A percentile compares a stretch with the other conserved stretches of the same genome.
Evolutionary conservation across 2,888 invertebrate species (phyloP).

Genomic region (Latrodectus elegans): DNA sequence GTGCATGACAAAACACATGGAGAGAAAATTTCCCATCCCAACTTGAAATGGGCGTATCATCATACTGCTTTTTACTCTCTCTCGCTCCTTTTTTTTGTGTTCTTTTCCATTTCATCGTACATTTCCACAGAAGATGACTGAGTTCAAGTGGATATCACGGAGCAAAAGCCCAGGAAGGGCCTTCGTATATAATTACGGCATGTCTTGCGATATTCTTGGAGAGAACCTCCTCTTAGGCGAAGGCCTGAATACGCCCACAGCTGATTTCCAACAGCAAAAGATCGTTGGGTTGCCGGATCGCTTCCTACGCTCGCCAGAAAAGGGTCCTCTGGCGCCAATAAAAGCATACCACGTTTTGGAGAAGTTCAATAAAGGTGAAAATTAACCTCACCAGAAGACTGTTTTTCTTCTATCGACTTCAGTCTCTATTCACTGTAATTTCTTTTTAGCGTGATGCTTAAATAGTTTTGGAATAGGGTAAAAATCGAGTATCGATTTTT

Average conservation of each 20-base stretch:
- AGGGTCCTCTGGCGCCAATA: neutral
- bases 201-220: constrained; percentile 24
- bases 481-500: no score
- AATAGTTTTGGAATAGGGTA: no score
- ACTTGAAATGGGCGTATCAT: constrained; percentile 38
- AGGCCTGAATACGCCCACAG: constrained; percentile 56
- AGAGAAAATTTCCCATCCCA: constrained; percentile 55
- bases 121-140: constrained; percentile 45
- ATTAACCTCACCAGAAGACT: neutral
- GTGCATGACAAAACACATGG: constrained; percentile 67
- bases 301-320: neutral
- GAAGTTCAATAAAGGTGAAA: neutral
- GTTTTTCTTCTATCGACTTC: no score
- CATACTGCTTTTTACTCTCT: constrained; percentile 28
- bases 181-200: constrained; percentile 61
- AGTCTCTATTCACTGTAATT: no score
- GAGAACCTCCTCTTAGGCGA: constrained; percentile 51
- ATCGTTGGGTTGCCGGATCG: constrained; percentile 15
- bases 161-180: constrained; percentile 9
- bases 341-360: neutral
- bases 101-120: constrained; percentile 53
- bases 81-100: constrained; percentile 31
- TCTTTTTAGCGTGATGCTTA: no score
- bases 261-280: constrained; percentile 17
- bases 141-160: constrained; percentile 48